Percentiles rank a stretch among this genome's conserved stretches.
Conservation (phyloP, 2,113 vertebrate species). For the Balaenoptera acutorostrata region DNA sequence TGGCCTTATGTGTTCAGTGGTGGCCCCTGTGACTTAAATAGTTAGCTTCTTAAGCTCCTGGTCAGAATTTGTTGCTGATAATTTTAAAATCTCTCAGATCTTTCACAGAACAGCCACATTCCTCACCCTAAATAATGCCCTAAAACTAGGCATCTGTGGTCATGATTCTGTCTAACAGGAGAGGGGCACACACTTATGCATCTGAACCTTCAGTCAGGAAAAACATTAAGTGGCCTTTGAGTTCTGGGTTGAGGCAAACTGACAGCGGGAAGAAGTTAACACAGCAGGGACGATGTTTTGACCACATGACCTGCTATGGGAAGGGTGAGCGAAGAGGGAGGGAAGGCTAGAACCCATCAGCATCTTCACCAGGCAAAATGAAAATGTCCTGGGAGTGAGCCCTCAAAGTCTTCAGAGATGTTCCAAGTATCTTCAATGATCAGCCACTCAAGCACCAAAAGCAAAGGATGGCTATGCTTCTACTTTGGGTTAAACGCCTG, state of each 20-base stretch:
- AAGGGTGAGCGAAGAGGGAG: neutral
- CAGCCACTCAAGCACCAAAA: neutral
- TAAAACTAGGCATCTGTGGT: neutral
- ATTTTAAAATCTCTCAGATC: neutral
- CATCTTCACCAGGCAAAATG: neutral
- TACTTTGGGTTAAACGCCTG: neutral
- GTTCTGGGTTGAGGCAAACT: neutral
- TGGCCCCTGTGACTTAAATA: neutral
- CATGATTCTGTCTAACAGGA: neutral
- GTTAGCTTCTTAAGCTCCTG: neutral
- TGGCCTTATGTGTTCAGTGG: neutral
- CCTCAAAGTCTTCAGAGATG: neutral
- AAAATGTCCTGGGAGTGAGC: too few relatives aligned
- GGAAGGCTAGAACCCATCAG: neutral
- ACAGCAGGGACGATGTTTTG: neutral
- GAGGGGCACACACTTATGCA: neutral
- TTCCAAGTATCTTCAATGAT: neutral
- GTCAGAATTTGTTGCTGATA: neutral
- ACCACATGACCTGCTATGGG: neutral
- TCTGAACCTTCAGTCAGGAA: neutral
- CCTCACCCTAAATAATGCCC: neutral
- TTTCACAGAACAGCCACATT: neutral
- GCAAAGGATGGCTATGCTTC: neutral
- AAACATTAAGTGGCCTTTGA: neutral
- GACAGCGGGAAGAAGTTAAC: neutral